Evolutionary conservation across 2,113 vertebrate species (phyloP).

Genomic region (Pungitius pungitius): DNA sequence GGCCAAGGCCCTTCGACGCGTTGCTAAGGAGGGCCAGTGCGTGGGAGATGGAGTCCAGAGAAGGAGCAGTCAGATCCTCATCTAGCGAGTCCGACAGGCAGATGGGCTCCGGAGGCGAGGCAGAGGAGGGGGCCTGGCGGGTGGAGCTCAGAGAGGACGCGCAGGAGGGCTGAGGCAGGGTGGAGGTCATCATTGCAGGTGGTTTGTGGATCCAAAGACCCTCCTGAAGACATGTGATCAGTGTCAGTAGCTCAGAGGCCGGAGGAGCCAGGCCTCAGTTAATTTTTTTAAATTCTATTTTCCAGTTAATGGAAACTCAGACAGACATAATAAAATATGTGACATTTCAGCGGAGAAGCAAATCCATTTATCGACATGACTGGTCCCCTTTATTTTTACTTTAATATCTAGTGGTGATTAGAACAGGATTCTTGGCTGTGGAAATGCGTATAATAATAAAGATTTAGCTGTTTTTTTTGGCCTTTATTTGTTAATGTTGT

Average conservation of each 20-base stretch:
- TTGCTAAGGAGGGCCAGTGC: conserved; percentile 90
- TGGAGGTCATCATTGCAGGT: conserved; percentile 46
- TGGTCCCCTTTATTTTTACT: no score
- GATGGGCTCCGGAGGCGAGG: conserved; percentile 88
- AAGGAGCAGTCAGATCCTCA: conserved; percentile 90
- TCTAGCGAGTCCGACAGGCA: conserved; percentile 95
- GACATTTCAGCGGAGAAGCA: neutral
- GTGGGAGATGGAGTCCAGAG: conserved; percentile 93
- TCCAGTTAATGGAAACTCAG: neutral
- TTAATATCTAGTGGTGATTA: neutral
- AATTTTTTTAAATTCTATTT: neutral
- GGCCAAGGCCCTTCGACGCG: conserved; percentile 83
- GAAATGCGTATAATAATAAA: neutral
- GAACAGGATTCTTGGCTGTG: neutral
- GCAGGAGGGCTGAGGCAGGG: conserved; percentile 39
- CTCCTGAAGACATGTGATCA: conserved; percentile 59
- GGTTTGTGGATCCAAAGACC: conserved; percentile 72
- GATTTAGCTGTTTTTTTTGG: neutral
- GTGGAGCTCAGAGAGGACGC: conserved; percentile 30
- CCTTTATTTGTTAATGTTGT: neutral
- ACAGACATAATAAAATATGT: neutral
- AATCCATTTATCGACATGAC: neutral
- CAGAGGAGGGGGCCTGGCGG: conserved; percentile 65
- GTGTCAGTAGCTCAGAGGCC: neutral
- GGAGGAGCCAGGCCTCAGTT: neutral